phyloP scores from a whole-genome alignment of 2,888 invertebrate genomes.

The Xylota segnis region DNA sequence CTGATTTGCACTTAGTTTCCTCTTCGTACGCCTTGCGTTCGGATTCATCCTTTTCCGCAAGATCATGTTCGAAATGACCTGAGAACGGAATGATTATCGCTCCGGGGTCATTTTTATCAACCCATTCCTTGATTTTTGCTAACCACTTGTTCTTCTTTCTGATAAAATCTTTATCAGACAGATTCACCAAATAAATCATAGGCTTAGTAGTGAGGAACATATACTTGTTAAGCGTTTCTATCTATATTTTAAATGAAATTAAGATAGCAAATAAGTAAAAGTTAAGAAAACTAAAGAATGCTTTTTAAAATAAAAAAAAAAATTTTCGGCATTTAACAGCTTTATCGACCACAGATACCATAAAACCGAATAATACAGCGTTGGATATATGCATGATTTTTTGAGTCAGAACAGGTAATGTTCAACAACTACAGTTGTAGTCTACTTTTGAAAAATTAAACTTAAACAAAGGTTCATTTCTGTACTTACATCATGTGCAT shows the following conservation, averaged over 20 bases:
- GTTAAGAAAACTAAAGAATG: too few species aligned
- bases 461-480: background rate
- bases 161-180: slow-evolving; percentile 99
- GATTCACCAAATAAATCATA: slow-evolving; percentile 97
- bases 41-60: slow-evolving; percentile 93
- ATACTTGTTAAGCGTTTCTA: slow-evolving; percentile 98
- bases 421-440: too few species aligned
- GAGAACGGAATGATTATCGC: slow-evolving; percentile 98
- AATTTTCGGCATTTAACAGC: too few species aligned
- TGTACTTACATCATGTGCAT: slow-evolving; percentile 92
- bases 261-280: slow-evolving; percentile 2
- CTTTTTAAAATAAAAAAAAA: too few species aligned
- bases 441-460: too few species aligned
- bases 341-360: too few species aligned
- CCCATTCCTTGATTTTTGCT: slow-evolving; percentile 98
- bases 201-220: slow-evolving; percentile 99
- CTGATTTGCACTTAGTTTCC: slow-evolving; percentile 92
- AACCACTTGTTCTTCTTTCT: slow-evolving; percentile 99
- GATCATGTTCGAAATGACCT: slow-evolving; percentile 94
- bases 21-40: slow-evolving; percentile 92
- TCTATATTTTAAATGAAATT: slow-evolving; percentile 87
- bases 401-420: too few species aligned
- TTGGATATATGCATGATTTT: too few species aligned
- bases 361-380: too few species aligned
- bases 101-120: slow-evolving; percentile 98